A percentile compares a stretch with the other conserved stretches of the same genome.
phyloP scores from a whole-genome alignment of 2,888 invertebrate species.

The Eustalomyia histrio region DNA sequence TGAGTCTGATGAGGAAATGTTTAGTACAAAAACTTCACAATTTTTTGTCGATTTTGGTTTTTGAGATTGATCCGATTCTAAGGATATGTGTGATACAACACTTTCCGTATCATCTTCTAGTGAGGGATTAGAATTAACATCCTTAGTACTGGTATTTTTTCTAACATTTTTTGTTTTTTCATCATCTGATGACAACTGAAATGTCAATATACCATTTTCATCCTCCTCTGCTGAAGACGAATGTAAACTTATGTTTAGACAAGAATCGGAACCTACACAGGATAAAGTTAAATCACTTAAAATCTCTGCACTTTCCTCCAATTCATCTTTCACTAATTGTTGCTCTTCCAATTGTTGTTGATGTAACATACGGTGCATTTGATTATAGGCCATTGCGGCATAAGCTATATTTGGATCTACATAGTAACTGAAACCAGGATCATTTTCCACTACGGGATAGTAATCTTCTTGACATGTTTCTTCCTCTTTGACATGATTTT shows the following conservation, averaged over 20 bases:
- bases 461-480: conserved; percentile 49
- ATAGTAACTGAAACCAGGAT: conserved; percentile 50
- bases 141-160: not conserved
- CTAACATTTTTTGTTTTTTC: conserved; percentile 22
- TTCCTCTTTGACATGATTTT: not conserved
- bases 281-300: conserved; percentile 55
- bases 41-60: not conserved
- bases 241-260: conserved; percentile 42
- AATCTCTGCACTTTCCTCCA: conserved; percentile 34
- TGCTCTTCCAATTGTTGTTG: conserved; percentile 21
- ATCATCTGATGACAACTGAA: conserved; percentile 69
- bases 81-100: conserved; percentile 48
- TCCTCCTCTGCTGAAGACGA: conserved; percentile 61
- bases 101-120: conserved; percentile 27
- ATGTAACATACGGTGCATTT: conserved; percentile 61
- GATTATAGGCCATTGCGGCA: conserved; percentile 69
- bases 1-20: conserved; percentile 42
- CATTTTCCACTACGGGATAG: conserved; percentile 40
- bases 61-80: conserved; percentile 40
- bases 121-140: not conserved
- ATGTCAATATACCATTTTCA: conserved; percentile 68
- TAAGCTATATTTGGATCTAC: conserved; percentile 50
- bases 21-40: conserved; percentile 36
- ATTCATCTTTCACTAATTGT: conserved; percentile 29
- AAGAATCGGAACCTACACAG: conserved; percentile 55